Conservation (phyloP, 2,888 invertebrate species). For the Eledona agricola region DNA sequence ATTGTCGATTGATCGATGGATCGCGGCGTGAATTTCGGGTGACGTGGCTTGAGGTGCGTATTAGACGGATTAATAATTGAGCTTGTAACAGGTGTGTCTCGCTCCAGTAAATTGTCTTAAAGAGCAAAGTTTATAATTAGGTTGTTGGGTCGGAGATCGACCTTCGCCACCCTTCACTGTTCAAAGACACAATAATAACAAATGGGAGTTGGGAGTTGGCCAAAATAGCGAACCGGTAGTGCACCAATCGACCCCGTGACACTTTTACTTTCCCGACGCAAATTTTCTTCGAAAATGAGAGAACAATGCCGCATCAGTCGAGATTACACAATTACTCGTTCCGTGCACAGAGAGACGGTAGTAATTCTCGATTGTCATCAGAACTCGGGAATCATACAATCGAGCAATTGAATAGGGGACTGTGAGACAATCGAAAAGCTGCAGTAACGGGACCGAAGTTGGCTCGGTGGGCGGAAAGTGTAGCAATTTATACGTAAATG, state of each 20-base stretch:
- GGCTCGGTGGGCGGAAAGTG: slow-evolving; percentile 47
- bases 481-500: slow-evolving; percentile 54
- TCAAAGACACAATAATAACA: slow-evolving; percentile 47
- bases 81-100: slow-evolving; percentile 45
- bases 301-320: slow-evolving; percentile 38
- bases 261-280: slow-evolving; percentile 19
- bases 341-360: slow-evolving; percentile 45
- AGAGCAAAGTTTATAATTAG: slow-evolving; percentile 49
- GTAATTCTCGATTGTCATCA: slow-evolving; percentile 54
- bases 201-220: slow-evolving; percentile 42
- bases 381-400: slow-evolving; percentile 51
- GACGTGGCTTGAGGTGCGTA: too few species aligned
- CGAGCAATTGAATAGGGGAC: slow-evolving; percentile 52
- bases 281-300: neutral
- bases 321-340: slow-evolving; percentile 54
- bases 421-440: slow-evolving; percentile 53
- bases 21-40: too few species aligned
- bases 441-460: slow-evolving; percentile 47
- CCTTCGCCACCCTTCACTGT: slow-evolving; percentile 44
- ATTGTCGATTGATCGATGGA: too few species aligned
- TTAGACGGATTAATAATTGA: slow-evolving; percentile 44
- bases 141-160: slow-evolving; percentile 48
- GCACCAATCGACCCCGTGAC: slow-evolving; percentile 21
- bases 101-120: slow-evolving; percentile 46
- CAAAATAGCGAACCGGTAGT: slow-evolving; percentile 35